phyloP scores from a whole-genome alignment of 2,888 invertebrate species.

The Anagyrus pseudococci region DNA sequence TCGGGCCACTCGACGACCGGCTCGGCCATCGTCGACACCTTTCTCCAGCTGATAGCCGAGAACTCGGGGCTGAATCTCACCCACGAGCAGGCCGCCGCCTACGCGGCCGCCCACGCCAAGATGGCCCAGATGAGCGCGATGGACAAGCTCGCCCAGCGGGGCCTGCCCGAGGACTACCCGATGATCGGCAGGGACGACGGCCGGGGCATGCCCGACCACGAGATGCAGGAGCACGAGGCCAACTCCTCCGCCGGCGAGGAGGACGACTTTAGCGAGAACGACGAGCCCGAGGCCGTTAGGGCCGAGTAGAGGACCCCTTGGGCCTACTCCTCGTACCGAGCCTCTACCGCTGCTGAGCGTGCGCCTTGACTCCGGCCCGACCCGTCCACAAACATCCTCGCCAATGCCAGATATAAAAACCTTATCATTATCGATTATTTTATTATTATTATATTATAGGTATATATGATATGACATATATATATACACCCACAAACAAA shows the following conservation, averaged over 20 bases:
- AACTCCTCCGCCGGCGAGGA: conserved; percentile 57
- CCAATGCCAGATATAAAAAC: no score
- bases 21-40: conserved; percentile 79
- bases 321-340: no score
- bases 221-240: conserved; percentile 53
- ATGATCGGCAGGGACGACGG: conserved; percentile 57
- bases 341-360: no score
- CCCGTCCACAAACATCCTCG: no score
- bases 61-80: conserved; percentile 75
- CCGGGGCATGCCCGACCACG: conserved; percentile 50
- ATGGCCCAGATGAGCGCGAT: conserved; percentile 79
- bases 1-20: no score
- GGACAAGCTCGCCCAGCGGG: conserved; percentile 56
- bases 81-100: conserved; percentile 69
- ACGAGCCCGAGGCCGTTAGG: conserved; percentile 55
- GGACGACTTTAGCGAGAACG: conserved; percentile 58
- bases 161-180: conserved; percentile 53
- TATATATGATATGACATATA: no score
- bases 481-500: no score
- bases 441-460: no score
- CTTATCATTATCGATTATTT: no score
- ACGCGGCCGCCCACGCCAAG: conserved; percentile 75
- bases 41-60: conserved; percentile 87
- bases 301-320: conserved; percentile 53
- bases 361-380: no score